Base-by-base conservation (phyloP, 30 jellyfish, hydroid and myxozoan genomes). In the Chrysaora quinquecirrha region DNA sequence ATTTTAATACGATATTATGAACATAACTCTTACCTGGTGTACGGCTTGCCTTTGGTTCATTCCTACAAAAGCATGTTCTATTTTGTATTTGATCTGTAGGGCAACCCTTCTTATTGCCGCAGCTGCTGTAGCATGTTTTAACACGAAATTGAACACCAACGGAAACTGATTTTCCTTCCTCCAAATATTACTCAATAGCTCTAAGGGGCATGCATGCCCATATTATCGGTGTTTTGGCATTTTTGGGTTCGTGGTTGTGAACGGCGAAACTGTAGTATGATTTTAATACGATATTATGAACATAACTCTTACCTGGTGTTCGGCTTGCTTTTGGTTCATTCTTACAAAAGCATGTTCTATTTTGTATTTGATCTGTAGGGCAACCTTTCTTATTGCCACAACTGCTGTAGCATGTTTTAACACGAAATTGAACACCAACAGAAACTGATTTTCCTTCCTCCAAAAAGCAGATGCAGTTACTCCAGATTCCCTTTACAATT, bases 131-230 rank as follows among this genome's bases (percentile, higher is more conserved):
- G 47, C 92, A 82, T 34, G 92, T 82, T 46, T 35, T 82, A 25
- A 82, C 92, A 32, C 92, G 92, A 30, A 82, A 82, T 52, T 82
- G 92, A 31, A 82, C 85, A 52, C 92, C 92, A 34, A 68, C 56
- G 20, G 92, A 70, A 46, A 82, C 54, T 1, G 73, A 82, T 56
- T 52, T 82, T 1, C 92, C 92, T 19, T 82, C 85, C 33, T 82
- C 92, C 76, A 82, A n/a, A n/a, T n/a, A n/a, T n/a, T n/a, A n/a
- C n/a, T n/a, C n/a, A n/a, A n/a, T n/a, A n/a, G n/a, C n/a, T n/a
- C n/a, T n/a, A n/a, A n/a, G n/a, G n/a, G n/a, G n/a, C n/a, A n/a
- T n/a, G n/a, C n/a, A n/a, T n/a, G n/a, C n/a, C n/a, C n/a, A n/a
- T n/a, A n/a, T n/a, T n/a, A n/a, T n/a, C n/a, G n/a, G n/a, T n/a